Base-by-base conservation (phyloP, 2,113 vertebrate genomes). In the Rattus rattus region DNA sequence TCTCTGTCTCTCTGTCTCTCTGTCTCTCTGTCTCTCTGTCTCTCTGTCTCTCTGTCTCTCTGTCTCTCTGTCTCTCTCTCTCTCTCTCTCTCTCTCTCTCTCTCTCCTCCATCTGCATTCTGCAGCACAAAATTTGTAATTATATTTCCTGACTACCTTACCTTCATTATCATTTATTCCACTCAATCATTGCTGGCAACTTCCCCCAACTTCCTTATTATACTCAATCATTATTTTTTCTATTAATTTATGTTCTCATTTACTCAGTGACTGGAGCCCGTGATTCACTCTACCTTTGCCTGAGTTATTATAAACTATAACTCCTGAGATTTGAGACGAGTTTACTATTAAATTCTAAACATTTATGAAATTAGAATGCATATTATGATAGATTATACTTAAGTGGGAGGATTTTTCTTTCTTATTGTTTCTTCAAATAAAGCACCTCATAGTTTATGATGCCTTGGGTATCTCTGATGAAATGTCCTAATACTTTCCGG, bases 341-440 rank as follows among this genome's bases (percentile, higher is more conserved):
- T 69, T 94, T 39, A 77, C 19, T 54, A 10, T 22, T 92, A 56
- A 24, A 90, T 96, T 92, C 72, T 85, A 77, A 94, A 95, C 33
- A 76, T 91, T 26, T 63, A 33, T 90, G 47, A 94, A 95, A 80
- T 52, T 80, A 19, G 26, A 96, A 94, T 80, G 52, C 19, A 77
- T 77, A n/a, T 61, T 67, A 90, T 90, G 43, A 85, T 85, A 88
- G 43, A 92, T 49, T 24, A 63, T 80, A 20, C 89, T 96, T 96
- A 95, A 96, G 36, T 76, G 20, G 76, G 43, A 95, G 1, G 33
- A 88, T 94, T 95, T 96, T 94, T 94, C 91, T 88, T 88, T 80
- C 67, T 88, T 83, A 89, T 67, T 36, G 59, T 88, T 96, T 96
- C 81, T 94, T 88, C 88, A 91, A 79, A 90, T 94, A 39, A 91